Conservation (phyloP, 2,797 vertebrate species). For the Triplophysa bombifrons region DNA sequence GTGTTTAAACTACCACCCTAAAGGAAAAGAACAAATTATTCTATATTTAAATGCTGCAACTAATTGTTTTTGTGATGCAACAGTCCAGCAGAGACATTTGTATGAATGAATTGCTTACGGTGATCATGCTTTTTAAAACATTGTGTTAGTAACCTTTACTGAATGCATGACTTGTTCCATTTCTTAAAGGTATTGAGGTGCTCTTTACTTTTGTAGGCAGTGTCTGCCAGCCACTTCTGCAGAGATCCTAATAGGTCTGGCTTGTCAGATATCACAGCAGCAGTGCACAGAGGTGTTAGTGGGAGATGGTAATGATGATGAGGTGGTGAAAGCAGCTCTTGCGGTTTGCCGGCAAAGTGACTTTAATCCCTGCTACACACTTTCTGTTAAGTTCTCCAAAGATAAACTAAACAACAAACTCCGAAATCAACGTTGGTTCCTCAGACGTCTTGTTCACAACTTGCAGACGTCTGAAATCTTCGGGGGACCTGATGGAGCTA, state of each 20-base stretch:
- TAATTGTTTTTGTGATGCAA: no score
- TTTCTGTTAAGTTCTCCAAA: slow-evolving; percentile 77
- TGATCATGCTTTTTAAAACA: no score
- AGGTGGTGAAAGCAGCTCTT: slow-evolving; percentile 81
- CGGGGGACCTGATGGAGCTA: slow-evolving; percentile 82
- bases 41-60: no score
- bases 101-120: background rate
- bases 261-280: slow-evolving; percentile 54
- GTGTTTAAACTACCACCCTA: background rate
- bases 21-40: no score
- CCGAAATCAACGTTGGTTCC: slow-evolving; percentile 76
- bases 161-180: background rate
- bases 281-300: slow-evolving; percentile 64
- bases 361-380: slow-evolving; percentile 79
- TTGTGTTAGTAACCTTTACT: background rate
- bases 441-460: slow-evolving; percentile 81
- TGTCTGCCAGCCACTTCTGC: slow-evolving; percentile 53
- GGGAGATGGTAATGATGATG: slow-evolving; percentile 59
- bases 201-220: slow-evolving; percentile 49
- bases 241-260: slow-evolving; percentile 66
- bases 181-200: background rate
- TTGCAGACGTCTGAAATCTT: slow-evolving; percentile 85
- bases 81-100: background rate
- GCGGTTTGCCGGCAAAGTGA: slow-evolving; percentile 77
- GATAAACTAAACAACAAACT: slow-evolving; percentile 54